Evolutionary conservation across 2,113 vertebrate genomes (phyloP).

Genomic region (Indicator maculatus): DNA sequence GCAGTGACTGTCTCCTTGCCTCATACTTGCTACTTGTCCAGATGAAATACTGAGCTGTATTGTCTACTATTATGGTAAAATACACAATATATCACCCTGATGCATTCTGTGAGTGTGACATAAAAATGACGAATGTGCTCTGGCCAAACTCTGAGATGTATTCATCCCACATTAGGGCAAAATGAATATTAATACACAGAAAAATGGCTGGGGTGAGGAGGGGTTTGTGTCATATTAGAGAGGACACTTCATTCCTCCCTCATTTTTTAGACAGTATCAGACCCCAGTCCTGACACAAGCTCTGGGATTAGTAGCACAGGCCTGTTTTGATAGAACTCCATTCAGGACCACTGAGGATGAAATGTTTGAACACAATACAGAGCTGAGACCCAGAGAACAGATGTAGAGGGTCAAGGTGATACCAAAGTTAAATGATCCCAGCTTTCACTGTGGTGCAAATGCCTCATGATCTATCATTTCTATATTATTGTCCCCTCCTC

Average conservation of each 20-base stretch:
- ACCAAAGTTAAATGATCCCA: neutral
- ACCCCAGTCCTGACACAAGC: neutral
- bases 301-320: neutral
- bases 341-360: neutral
- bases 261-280: slow-evolving; percentile 13
- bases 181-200: slow-evolving; percentile 71
- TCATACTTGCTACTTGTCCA: slow-evolving; percentile 18
- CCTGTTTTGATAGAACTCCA: neutral
- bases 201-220: slow-evolving; percentile 54
- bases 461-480: neutral
- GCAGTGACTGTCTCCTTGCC: slow-evolving; percentile 5
- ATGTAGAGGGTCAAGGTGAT: neutral
- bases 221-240: slow-evolving; percentile 6
- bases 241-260: slow-evolving; percentile 35
- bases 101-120: slow-evolving; percentile 31
- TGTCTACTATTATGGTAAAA: slow-evolving; percentile 70
- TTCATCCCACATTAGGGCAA: slow-evolving; percentile 64
- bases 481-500: neutral
- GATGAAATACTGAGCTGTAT: slow-evolving; percentile 42
- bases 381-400: neutral
- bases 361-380: accelerated
- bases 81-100: slow-evolving; percentile 58
- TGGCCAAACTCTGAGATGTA: slow-evolving; percentile 55
- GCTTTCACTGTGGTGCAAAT: neutral
- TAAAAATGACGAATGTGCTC: slow-evolving; percentile 56